Conservation (phyloP, 2,113 vertebrate genomes). For the Gallinago paraguaiae region DNA sequence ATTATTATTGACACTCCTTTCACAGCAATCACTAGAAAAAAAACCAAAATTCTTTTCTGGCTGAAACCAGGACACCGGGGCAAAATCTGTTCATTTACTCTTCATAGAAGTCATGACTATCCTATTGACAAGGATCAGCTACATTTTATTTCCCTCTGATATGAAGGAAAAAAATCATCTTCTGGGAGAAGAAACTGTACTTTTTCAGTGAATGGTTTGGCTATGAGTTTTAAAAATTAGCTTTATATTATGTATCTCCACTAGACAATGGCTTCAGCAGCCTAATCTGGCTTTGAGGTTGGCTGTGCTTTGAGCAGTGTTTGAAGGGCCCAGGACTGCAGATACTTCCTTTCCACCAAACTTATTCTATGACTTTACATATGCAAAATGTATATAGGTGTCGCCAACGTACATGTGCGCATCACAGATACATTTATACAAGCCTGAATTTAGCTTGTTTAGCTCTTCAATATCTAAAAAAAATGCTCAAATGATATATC, state of each 20-base stretch:
- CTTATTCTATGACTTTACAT: neutral
- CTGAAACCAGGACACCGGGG: neutral
- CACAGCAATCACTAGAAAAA: neutral
- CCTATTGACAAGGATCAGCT: neutral
- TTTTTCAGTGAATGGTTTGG: neutral
- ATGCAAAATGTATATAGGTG: neutral
- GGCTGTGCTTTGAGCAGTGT: neutral
- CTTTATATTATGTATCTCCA: neutral
- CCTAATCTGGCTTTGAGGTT: neutral
- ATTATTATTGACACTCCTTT: neutral
- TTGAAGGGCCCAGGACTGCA: neutral
- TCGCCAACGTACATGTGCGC: rapidly evolving
- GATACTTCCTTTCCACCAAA: neutral
- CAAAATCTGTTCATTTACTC: neutral
- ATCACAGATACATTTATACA: neutral
- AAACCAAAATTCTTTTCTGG: neutral
- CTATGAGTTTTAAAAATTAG: neutral
- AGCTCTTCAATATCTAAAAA: neutral
- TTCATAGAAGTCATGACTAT: neutral
- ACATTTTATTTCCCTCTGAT: neutral
- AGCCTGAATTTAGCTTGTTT: neutral
- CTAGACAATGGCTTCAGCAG: neutral
- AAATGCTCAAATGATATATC: rapidly evolving
- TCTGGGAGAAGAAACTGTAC: neutral
- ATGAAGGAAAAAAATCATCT: neutral